These are phyloP conservation scores for Drosophila aff. DNA, from an alignment of 1,140 invertebrate species.

Conservation along the genomic window DNA sequence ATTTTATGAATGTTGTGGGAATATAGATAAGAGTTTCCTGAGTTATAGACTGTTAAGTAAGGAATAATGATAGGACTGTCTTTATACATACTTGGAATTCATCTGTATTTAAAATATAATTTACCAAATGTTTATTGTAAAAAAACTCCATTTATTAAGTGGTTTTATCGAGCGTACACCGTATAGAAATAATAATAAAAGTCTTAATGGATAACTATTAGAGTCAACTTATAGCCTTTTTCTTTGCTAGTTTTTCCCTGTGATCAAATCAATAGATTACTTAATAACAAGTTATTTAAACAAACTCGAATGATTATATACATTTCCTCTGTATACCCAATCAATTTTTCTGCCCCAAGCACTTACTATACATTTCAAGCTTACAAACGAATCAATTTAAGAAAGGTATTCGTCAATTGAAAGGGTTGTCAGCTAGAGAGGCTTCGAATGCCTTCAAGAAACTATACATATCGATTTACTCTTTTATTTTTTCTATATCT, in stretches of 20 bases:
- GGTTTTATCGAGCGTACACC: neutral
- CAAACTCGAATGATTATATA: constrained; percentile 2
- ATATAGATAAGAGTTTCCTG: neutral
- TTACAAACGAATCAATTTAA: neutral
- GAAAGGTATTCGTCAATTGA: constrained; percentile 1
- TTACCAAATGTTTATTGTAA: no score
- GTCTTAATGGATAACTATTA: neutral
- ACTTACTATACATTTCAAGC: neutral
- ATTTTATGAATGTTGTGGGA: neutral
- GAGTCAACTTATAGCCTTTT: neutral
- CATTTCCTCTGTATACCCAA: constrained; percentile 2
- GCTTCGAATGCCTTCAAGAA: neutral
- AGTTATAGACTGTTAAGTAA: neutral
- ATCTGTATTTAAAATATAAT: neutral
- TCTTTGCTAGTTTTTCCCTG: neutral
- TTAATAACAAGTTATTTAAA: constrained; percentile 4
- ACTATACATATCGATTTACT: constrained; percentile 6
- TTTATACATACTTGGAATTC: neutral
- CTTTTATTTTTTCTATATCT: constrained; percentile 7
- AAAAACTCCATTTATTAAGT: no score
- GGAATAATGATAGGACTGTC: neutral
- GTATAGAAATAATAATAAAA: neutral
- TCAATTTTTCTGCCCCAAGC: constrained; percentile 3
- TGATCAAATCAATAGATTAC: neutral
- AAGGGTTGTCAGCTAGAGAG: neutral